Evolutionary conservation across 1,140 invertebrate species (phyloP).

Genomic region (Meteorus sp.): DNA sequence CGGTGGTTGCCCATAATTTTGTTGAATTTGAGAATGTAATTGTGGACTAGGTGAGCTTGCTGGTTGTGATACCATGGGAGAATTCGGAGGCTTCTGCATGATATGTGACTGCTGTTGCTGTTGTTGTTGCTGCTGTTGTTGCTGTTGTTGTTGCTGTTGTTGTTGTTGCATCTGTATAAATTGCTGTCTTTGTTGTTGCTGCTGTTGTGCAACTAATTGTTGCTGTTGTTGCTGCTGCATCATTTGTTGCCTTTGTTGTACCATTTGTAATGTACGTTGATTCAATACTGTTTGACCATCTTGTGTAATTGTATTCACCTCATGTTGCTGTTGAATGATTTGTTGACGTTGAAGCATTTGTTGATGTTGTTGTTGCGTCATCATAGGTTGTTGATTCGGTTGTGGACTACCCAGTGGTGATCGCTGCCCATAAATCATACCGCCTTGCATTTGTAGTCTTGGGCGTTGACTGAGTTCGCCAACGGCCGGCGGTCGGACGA

Average conservation of each 20-base stretch:
- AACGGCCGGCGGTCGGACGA: conserved; percentile 48
- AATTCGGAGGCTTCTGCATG: conserved; percentile 57
- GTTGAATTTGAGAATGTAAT: conserved; percentile 60
- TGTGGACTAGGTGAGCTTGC: conserved; percentile 62
- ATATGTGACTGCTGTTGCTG: conserved; percentile 49
- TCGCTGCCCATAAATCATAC: conserved; percentile 51
- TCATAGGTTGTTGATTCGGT: conserved; percentile 43
- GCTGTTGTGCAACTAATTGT: conserved; percentile 58
- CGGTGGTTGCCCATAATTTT: conserved; percentile 62
- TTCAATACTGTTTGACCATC: conserved; percentile 45
- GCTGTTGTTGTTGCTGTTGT: conserved; percentile 41
- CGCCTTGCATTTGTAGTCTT: conserved; percentile 47
- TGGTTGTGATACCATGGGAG: conserved; percentile 62
- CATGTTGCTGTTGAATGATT: conserved; percentile 60
- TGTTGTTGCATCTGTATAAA: conserved; percentile 58
- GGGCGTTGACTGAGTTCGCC: conserved; percentile 48
- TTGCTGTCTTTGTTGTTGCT: conserved; percentile 60
- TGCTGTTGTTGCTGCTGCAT: conserved; percentile 58
- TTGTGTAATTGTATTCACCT: conserved; percentile 32
- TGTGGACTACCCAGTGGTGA: conserved; percentile 53
- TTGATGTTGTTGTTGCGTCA: conserved; percentile 39
- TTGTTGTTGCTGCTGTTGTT: conserved; percentile 46
- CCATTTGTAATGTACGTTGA: conserved; percentile 49
- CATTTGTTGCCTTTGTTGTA: conserved; percentile 56
- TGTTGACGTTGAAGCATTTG: conserved; percentile 40